Percentiles rank a stretch among this genome's conserved stretches.
Evolutionary conservation across 2,797 vertebrate genomes (phyloP).

Genomic region (Oryzias sinensis): DNA sequence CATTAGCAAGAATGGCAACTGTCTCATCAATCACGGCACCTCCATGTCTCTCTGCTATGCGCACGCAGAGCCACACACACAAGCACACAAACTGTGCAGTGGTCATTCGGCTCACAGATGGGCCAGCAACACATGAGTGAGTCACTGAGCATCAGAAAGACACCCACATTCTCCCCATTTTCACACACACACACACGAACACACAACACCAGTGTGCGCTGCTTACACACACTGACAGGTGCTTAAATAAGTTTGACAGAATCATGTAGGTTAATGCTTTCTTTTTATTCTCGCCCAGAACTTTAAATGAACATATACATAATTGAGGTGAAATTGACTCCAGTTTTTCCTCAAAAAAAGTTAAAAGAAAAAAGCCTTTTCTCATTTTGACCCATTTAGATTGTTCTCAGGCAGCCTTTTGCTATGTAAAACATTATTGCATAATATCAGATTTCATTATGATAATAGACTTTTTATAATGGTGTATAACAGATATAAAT

Average conservation of each 20-base stretch:
- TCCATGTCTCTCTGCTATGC: slow-evolving; percentile 60
- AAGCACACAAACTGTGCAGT: slow-evolving; percentile 46
- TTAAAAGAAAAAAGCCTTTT: too few relatives aligned
- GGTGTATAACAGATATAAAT: too few relatives aligned
- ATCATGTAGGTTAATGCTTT: slow-evolving; percentile 55
- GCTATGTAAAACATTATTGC: too few relatives aligned
- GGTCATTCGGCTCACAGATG: slow-evolving; percentile 85
- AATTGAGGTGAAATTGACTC: slow-evolving; percentile 8
- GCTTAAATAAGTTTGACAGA: slow-evolving; percentile 77
- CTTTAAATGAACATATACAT: slow-evolving; percentile 15
- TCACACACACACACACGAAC: slow-evolving; percentile 39
- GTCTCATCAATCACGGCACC: slow-evolving; percentile 85
- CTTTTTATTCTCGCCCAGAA: slow-evolving; percentile 28
- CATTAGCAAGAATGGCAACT: slow-evolving; percentile 85
- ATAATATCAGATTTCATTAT: too few relatives aligned
- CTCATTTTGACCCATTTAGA: too few relatives aligned
- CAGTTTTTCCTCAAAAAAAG: background rate
- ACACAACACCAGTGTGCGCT: slow-evolving; percentile 19
- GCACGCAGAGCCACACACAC: slow-evolving; percentile 8
- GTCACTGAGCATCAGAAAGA: slow-evolving; percentile 71
- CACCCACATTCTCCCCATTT: slow-evolving; percentile 53
- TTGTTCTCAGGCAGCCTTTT: too few relatives aligned
- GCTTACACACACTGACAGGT: slow-evolving; percentile 65
- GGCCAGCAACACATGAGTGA: slow-evolving; percentile 83
- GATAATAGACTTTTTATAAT: too few relatives aligned